A percentile compares a stretch with the other conserved stretches of the same genome.
Conservation (phyloP, 2,113 vertebrate species). For the Mobula birostris region DNA sequence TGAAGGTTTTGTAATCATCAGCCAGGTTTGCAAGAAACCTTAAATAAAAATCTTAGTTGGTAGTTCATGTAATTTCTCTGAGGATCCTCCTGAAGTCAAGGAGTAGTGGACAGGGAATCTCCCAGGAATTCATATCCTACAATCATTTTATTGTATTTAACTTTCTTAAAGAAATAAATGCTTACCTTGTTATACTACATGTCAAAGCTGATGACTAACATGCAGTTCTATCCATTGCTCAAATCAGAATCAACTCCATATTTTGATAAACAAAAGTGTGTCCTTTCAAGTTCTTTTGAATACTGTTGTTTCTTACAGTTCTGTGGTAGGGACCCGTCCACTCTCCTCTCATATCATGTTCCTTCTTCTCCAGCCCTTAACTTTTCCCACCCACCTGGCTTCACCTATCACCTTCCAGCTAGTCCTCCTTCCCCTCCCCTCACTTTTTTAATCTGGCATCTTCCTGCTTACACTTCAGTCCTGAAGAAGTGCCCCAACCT, state of each 20-base stretch:
- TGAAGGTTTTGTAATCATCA: neutral
- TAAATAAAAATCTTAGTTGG: neutral
- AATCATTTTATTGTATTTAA: neutral
- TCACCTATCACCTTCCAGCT: too few relatives aligned
- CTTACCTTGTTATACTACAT: neutral
- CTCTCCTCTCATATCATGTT: too few relatives aligned
- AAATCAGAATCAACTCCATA: neutral
- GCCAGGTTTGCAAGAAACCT: neutral
- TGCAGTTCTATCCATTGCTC: neutral
- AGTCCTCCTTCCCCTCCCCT: too few relatives aligned
- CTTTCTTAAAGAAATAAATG: neutral
- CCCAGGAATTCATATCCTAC: neutral
- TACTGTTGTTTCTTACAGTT: neutral
- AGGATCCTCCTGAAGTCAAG: neutral
- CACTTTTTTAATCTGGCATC: too few relatives aligned
- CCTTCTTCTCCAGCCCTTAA: too few relatives aligned
- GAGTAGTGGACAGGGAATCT: neutral
- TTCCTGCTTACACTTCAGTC: too few relatives aligned
- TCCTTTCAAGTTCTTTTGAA: neutral
- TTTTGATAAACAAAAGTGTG: neutral
- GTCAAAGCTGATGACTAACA: neutral
- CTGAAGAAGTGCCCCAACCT: too few relatives aligned
- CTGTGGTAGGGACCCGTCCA: neutral
- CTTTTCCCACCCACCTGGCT: too few relatives aligned
- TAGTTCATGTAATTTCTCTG: neutral